Percentiles rank a stretch among this genome's conserved stretches.
Conservation (phyloP, 2,797 vertebrate species). For the Pantherophis alleghaniensis region DNA sequence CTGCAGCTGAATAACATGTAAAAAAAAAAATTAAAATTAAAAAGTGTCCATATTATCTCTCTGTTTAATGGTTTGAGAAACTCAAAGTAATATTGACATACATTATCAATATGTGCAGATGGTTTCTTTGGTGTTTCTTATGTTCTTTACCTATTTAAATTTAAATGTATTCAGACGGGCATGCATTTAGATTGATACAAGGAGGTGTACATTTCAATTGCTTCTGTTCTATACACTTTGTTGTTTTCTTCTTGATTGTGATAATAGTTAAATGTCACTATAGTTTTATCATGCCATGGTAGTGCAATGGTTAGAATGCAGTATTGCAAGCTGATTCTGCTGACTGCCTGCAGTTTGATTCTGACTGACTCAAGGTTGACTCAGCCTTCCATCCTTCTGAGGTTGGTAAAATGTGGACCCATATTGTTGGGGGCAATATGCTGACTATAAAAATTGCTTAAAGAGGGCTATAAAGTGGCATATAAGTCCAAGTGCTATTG, state of each 20-base stretch:
- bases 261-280: background rate
- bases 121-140: background rate
- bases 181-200: background rate
- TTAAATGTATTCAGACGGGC: background rate
- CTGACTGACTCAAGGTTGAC: background rate
- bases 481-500: background rate
- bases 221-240: background rate
- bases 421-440: background rate
- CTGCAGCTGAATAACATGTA: background rate
- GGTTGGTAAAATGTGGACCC: background rate
- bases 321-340: background rate
- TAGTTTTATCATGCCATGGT: background rate
- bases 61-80: background rate
- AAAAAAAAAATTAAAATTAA: background rate
- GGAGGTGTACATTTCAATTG: background rate
- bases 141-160: background rate
- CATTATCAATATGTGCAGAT: background rate
- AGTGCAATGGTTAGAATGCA: background rate
- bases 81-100: background rate
- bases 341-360: background rate
- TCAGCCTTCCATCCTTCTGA: background rate
- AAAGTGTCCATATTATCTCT: background rate
- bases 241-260: background rate
- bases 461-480: background rate
- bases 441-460: background rate